A percentile compares a stretch with the other conserved stretches of the same genome.
Conservation (phyloP, 2,113 vertebrate species). For the Cepphus grylle region DNA sequence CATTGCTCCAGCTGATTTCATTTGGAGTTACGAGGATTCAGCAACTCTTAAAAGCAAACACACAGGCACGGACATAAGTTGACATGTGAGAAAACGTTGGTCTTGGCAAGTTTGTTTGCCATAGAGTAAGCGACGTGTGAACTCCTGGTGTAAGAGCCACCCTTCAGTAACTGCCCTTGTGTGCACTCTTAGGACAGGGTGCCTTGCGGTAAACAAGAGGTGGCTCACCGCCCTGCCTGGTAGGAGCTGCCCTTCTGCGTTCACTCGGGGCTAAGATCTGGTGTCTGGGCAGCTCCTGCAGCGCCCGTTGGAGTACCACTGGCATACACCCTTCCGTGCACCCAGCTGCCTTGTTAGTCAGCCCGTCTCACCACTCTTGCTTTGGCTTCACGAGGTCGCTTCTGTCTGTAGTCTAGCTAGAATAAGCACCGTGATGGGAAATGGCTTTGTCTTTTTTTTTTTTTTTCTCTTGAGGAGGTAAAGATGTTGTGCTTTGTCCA, state of each 20-base stretch:
- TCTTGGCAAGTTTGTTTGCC: not conserved
- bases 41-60: not conserved
- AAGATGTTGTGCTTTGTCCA: not conserved
- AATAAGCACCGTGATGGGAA: not conserved
- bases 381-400: not conserved
- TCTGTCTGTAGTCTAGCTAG: not conserved
- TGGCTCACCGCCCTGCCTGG: not conserved
- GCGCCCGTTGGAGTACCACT: accelerated
- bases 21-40: not conserved
- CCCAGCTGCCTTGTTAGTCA: not conserved
- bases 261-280: accelerated
- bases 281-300: not conserved
- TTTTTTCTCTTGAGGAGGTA: not conserved
- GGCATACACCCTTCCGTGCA: accelerated
- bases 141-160: accelerated
- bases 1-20: not conserved
- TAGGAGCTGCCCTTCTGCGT: not conserved
- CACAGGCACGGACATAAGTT: not conserved
- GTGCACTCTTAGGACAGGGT: not conserved
- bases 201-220: not conserved
- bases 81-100: not conserved
- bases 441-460: not conserved
- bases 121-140: not conserved
- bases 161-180: not conserved
- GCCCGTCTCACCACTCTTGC: accelerated